A percentile compares a stretch with the other conserved stretches of the same genome.
Evolutionary conservation across 2,888 invertebrate genomes (phyloP).

Genomic region (Drosophila pseudotalamancana): DNA sequence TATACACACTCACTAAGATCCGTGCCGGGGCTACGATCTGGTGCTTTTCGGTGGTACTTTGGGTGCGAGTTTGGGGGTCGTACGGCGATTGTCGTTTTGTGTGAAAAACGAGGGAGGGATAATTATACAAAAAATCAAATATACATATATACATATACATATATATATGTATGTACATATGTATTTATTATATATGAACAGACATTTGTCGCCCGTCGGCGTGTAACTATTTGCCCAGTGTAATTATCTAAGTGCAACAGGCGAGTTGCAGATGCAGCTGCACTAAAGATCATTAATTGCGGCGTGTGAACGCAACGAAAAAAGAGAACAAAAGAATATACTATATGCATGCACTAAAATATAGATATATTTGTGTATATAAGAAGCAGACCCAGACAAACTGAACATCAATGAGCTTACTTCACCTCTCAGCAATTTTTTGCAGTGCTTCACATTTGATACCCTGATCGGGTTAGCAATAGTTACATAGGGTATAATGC

Average conservation of each 20-base stretch:
- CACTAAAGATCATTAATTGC: slow-evolving; percentile 43
- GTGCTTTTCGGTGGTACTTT: slow-evolving; percentile 17
- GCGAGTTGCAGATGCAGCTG: slow-evolving; percentile 38
- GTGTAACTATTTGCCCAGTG: slow-evolving; percentile 55
- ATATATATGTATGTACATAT: not conserved
- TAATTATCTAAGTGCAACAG: slow-evolving; percentile 53
- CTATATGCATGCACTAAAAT: not conserved
- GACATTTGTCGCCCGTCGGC: slow-evolving; percentile 39
- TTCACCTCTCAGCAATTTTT: slow-evolving; percentile 6
- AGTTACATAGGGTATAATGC: not conserved
- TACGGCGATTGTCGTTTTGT: slow-evolving; percentile 33
- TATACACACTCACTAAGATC: slow-evolving; percentile 57
- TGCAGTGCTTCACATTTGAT: not conserved
- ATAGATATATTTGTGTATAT: not conserved
- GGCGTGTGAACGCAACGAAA: slow-evolving; percentile 34
- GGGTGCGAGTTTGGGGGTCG: slow-evolving; percentile 27
- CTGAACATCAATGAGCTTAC: slow-evolving; percentile 11
- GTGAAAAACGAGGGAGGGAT: slow-evolving; percentile 27
- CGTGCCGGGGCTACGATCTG: slow-evolving; percentile 41
- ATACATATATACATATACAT: too few species aligned
- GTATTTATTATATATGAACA: slow-evolving; percentile 18
- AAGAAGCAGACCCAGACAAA: not conserved
- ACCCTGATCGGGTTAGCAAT: not conserved
- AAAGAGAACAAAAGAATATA: slow-evolving; percentile 2
- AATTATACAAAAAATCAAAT: slow-evolving; percentile 10